Evolutionary conservation across 2,113 vertebrate genomes (phyloP).

Genomic region (Zosterops pallidus): DNA sequence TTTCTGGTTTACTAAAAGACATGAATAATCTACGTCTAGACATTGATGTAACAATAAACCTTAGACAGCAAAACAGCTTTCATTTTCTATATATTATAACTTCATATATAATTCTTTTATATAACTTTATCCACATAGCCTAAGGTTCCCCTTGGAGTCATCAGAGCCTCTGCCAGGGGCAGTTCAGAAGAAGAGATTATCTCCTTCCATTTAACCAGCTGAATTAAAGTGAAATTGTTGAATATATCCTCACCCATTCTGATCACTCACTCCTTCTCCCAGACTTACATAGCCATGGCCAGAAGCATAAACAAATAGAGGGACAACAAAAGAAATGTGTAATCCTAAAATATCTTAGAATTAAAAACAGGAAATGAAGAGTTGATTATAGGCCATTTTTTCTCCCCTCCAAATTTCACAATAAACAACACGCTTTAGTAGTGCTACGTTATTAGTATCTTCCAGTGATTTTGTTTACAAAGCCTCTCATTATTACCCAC

Average conservation of each 20-base stretch:
- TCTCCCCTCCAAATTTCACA: not conserved
- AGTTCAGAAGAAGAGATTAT: not conserved
- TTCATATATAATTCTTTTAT: not conserved
- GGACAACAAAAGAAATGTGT: not conserved
- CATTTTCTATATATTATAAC: not conserved
- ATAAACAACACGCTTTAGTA: not conserved
- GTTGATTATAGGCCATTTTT: not conserved
- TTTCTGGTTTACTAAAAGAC: not conserved
- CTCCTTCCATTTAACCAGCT: not conserved
- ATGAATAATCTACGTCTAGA: not conserved
- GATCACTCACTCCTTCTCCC: not conserved
- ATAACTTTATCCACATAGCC: not conserved
- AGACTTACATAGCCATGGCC: not conserved
- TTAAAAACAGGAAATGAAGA: not conserved
- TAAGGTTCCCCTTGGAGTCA: not conserved
- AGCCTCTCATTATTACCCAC: constrained; percentile 20
- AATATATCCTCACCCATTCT: not conserved
- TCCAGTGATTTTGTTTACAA: constrained; percentile 51
- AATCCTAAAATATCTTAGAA: not conserved
- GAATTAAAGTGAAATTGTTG: not conserved
- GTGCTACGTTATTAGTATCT: not conserved
- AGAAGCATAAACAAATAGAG: not conserved
- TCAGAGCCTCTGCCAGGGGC: not conserved
- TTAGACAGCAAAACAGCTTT: not conserved
- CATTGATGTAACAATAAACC: not conserved